Conservation (phyloP, 2,113 vertebrate species). For the Xiphophorus hellerii region DNA sequence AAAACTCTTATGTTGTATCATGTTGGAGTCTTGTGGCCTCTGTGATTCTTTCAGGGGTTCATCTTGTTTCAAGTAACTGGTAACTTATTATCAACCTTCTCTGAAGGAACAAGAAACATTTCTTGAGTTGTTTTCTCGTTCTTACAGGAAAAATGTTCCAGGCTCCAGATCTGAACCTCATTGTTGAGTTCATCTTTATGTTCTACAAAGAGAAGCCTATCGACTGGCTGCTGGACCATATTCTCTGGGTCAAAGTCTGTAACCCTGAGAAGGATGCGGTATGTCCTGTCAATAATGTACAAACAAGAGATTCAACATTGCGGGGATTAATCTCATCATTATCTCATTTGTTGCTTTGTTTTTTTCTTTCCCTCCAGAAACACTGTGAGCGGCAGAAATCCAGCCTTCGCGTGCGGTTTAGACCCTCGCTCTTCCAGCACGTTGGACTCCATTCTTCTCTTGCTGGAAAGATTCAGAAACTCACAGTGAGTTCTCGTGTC, state of each 20-base stretch:
- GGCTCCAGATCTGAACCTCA: conserved; percentile 94
- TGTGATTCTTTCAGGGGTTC: too few species aligned
- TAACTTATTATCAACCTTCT: background rate
- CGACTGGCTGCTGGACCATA: conserved; percentile 97
- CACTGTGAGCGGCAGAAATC: conserved; percentile 98
- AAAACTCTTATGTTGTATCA: background rate
- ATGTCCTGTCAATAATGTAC: conserved; percentile 57
- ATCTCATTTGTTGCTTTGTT: background rate
- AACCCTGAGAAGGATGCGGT: conserved; percentile 98
- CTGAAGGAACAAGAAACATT: background rate
- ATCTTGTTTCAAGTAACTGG: background rate
- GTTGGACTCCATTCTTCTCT: conserved; percentile 97
- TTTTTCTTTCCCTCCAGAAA: conserved; percentile 76
- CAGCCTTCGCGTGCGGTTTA: conserved; percentile 93
- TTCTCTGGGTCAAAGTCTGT: conserved; percentile 99
- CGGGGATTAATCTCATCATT: background rate
- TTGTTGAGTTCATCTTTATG: conserved; percentile 99
- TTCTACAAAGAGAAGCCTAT: conserved; percentile 99
- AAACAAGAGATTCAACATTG: background rate
- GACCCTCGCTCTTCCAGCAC: conserved; percentile 97
- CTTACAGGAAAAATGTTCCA: conserved; percentile 97
- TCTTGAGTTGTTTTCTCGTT: conserved; percentile 21
- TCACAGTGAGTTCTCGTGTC: conserved; percentile 85
- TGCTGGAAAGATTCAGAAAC: conserved; percentile 97
- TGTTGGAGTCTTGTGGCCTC: background rate